phyloP scores from a whole-genome alignment of 2,113 vertebrate species.

The Bostrychus sinensis region DNA sequence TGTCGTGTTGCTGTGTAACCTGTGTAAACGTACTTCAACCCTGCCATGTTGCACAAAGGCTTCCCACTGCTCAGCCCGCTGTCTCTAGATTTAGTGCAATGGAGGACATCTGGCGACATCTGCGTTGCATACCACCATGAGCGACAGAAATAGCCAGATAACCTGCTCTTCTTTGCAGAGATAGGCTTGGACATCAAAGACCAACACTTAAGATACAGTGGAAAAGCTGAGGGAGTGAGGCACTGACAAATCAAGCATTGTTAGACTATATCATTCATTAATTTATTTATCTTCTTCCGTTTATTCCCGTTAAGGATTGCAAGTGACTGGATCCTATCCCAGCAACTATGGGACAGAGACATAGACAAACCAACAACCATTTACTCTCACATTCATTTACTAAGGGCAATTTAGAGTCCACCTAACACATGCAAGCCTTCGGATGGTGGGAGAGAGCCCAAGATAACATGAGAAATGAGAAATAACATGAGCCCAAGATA shows the following conservation, averaged over 20 bases:
- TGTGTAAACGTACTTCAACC: conserved; percentile 51
- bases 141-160: background rate
- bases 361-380: too few species aligned
- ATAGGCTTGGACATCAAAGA: background rate
- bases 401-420: too few species aligned
- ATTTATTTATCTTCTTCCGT: background rate
- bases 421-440: too few species aligned
- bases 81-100: background rate
- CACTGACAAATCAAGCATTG: background rate
- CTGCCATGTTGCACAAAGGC: conserved; percentile 25
- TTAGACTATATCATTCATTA: background rate
- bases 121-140: conserved; percentile 27
- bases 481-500: too few species aligned
- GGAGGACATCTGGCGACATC: conserved; percentile 6
- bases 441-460: too few species aligned
- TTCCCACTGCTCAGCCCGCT: conserved; percentile 18
- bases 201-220: background rate
- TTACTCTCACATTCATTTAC: background rate
- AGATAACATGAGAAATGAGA: too few species aligned
- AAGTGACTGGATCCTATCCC: background rate
- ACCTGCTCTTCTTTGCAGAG: background rate
- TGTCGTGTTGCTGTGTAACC: conserved; percentile 23
- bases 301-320: background rate
- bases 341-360: background rate
- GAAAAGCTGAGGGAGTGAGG: background rate